Evolutionary conservation across 2,888 invertebrate species (phyloP).

Genomic region (Neocrepidodera transversa): DNA sequence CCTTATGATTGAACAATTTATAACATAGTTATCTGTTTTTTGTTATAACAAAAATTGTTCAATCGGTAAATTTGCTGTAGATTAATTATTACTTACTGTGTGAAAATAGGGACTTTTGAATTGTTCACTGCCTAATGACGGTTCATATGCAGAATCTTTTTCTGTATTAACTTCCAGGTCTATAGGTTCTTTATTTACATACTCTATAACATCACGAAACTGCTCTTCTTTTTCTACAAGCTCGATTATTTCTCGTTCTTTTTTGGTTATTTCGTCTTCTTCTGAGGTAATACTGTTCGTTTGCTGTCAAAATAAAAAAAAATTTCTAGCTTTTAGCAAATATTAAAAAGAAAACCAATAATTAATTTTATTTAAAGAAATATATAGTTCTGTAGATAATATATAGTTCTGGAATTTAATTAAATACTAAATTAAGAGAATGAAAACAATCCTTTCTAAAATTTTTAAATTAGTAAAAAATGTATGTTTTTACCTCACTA

Average conservation of each 20-base stretch:
- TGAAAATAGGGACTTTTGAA: constrained; percentile 52
- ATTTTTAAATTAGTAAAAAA: too few relatives aligned
- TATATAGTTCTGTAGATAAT: too few relatives aligned
- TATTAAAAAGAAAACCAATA: too few relatives aligned
- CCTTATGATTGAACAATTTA: too few relatives aligned
- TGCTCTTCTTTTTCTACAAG: constrained; percentile 70
- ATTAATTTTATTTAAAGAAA: too few relatives aligned
- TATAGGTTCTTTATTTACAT: constrained; percentile 26
- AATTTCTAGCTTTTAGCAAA: constrained; percentile 1
- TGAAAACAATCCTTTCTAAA: too few relatives aligned
- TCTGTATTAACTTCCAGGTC: constrained; percentile 27
- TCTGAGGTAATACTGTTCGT: constrained; percentile 79
- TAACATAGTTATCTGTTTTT: too few relatives aligned
- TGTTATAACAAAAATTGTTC: too few relatives aligned
- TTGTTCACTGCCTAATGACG: constrained; percentile 50
- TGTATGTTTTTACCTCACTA: constrained; percentile 66
- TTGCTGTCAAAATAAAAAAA: constrained; percentile 46
- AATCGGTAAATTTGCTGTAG: too few relatives aligned
- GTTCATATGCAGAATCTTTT: constrained; percentile 38
- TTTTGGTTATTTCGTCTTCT: constrained; percentile 76
- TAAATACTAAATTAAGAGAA: too few relatives aligned
- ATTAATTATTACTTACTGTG: constrained; percentile 50
- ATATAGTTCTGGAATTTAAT: too few relatives aligned
- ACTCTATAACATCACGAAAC: constrained; percentile 61
- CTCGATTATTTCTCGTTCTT: constrained; percentile 71